Evolutionary conservation across 1,140 invertebrate genomes (phyloP), one percentile per base, ranked within the genome.

Genomic region (Chionoecetes opilio): DNA sequence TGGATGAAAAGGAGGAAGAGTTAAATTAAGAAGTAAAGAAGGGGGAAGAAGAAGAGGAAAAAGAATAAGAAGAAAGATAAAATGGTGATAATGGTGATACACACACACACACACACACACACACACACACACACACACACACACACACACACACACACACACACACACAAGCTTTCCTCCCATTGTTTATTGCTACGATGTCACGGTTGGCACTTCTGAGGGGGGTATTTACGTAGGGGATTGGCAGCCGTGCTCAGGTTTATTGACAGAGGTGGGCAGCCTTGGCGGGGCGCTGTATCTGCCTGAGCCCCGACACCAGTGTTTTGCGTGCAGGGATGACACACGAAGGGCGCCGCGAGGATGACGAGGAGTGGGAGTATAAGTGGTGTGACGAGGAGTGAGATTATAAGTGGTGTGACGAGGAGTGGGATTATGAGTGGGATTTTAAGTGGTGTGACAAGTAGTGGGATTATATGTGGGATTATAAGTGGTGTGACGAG

Each of bases 281-380:
- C 63, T 75, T 75, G 63, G 63, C 63, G 63, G 63, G 63, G 63
- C 63, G 63, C n/a, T 75, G 63, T 75, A 75, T 75, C 63, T n/a
- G 21, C 63, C 21, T 75, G 63, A 75, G n/a, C 46, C n/a, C n/a
- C 41, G 63, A 75, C 63, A 75, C 21, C 21, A n/a, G 63, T 75
- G 63, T 75, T 75, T 75, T 75, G 63, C 63, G 21, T 75, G 46
- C 46, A 53, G 46, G 46, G n/a, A n/a, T 53, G 46, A 53, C 11
- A 17, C 46, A 3, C 46, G 8, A 53, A 9, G 46, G 46, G 46
- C 11, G 21, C 46, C 46, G 21, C 46, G 11, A 53, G 11, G 11
- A 53, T 53, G 11, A 53, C 46, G 21, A 11, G 21, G 46, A 53
- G 46, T 14, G 46, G 21, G 46, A 53, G 46, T 14, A 17, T 14